Evolutionary conservation across 2,797 vertebrate genomes (phyloP).

Genomic region (Miichthys miiuy): DNA sequence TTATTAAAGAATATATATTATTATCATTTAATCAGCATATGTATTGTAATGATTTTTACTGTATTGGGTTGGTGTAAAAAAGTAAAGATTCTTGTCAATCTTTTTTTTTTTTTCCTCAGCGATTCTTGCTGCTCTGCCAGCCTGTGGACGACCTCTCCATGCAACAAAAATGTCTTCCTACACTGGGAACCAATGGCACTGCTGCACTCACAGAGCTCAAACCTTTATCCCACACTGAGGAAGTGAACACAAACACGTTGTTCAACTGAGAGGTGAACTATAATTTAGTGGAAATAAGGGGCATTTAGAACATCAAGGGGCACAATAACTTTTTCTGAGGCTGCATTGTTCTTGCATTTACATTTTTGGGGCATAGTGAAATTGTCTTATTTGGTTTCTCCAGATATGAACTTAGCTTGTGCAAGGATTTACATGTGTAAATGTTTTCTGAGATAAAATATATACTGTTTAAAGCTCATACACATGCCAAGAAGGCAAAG

Average conservation of each 20-base stretch:
- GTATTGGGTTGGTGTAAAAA: not conserved
- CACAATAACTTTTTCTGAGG: too few species aligned
- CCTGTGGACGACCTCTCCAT: conserved; percentile 38
- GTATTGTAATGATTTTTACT: not conserved
- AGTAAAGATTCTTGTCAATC: not conserved
- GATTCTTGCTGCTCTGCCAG: conserved; percentile 61
- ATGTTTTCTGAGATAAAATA: not conserved
- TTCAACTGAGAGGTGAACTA: not conserved
- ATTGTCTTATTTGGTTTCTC: not conserved
- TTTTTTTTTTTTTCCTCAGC: conserved; percentile 44
- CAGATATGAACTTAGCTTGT: not conserved
- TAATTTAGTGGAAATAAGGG: not conserved
- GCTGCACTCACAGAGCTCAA: conserved; percentile 35
- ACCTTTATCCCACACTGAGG: conserved; percentile 14
- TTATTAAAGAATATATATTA: not conserved
- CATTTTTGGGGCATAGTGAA: not conserved
- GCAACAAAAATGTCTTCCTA: conserved; percentile 11
- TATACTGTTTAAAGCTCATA: not conserved
- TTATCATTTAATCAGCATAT: not conserved
- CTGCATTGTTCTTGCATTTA: too few species aligned
- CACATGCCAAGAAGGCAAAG: not conserved
- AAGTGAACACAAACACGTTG: conserved; percentile 1
- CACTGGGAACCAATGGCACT: not conserved
- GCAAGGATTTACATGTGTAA: not conserved
- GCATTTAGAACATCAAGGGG: not conserved